Conservation (phyloP, 2,113 vertebrate genomes). For the Pionites leucogaster region DNA sequence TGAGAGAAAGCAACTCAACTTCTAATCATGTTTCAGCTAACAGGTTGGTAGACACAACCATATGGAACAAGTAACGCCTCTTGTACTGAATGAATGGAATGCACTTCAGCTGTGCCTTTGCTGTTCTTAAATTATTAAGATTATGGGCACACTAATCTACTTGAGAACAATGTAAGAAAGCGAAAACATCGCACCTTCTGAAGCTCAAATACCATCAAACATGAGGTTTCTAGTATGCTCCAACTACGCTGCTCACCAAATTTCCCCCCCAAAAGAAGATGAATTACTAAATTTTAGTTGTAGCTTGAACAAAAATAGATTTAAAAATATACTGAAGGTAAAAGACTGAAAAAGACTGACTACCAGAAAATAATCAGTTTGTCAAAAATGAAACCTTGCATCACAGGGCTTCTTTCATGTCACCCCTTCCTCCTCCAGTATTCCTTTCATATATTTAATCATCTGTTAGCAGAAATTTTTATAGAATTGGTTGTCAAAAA, state of each 20-base stretch:
- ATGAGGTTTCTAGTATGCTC: not conserved
- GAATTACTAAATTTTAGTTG: not conserved
- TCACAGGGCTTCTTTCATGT: not conserved
- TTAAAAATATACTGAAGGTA: not conserved
- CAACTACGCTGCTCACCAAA: not conserved
- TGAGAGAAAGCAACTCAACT: not conserved
- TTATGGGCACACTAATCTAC: not conserved
- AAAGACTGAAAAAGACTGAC: not conserved
- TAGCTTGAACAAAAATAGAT: not conserved
- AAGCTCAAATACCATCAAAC: not conserved
- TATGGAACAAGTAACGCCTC: slow-evolving; percentile 21
- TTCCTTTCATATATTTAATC: not conserved
- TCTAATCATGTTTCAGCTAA: slow-evolving; percentile 29
- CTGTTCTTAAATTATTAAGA: slow-evolving; percentile 13
- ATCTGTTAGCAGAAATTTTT: slow-evolving; percentile 2
- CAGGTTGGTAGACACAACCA: slow-evolving; percentile 46
- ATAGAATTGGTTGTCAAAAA: slow-evolving; percentile 18
- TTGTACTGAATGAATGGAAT: slow-evolving; percentile 4
- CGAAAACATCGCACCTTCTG: not conserved
- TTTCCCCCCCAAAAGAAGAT: not conserved
- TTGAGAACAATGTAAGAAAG: not conserved
- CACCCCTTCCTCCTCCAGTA: not conserved
- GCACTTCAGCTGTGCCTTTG: not conserved
- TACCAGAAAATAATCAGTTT: not conserved
- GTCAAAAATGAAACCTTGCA: not conserved